A percentile compares a stretch with the other conserved stretches of the same genome.
Conservation (phyloP, 1,140 invertebrate genomes). For the Drosophila melanica region DNA sequence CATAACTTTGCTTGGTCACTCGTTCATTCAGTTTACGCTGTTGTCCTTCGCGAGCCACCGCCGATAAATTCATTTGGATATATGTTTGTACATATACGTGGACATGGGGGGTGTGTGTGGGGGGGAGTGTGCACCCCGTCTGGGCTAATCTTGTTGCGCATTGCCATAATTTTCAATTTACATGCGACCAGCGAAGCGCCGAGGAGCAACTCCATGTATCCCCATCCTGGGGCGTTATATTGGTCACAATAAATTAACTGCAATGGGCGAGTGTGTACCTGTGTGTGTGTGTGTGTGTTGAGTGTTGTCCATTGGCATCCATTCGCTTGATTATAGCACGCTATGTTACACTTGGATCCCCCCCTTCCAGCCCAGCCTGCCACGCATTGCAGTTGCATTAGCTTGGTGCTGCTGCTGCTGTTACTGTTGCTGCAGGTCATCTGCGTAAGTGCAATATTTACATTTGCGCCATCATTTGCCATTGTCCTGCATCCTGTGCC, state of each 20-base stretch:
- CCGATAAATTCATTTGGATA: slow-evolving; percentile 52
- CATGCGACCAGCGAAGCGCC: slow-evolving; percentile 56
- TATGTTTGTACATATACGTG: neutral
- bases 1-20: slow-evolving; percentile 69
- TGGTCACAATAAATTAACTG: slow-evolving; percentile 78
- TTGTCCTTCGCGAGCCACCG: slow-evolving; percentile 33
- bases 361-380: neutral
- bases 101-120: neutral
- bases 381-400: slow-evolving; percentile 70
- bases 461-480: slow-evolving; percentile 65
- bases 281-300: slow-evolving; percentile 29
- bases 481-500: slow-evolving; percentile 34
- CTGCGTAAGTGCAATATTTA: slow-evolving; percentile 62
- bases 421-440: neutral
- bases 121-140: slow-evolving; percentile 33
- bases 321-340: slow-evolving; percentile 71
- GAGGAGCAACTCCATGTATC: neutral
- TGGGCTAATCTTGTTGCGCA: slow-evolving; percentile 80
- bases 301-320: slow-evolving; percentile 44
- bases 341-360: slow-evolving; percentile 7
- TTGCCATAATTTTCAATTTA: slow-evolving; percentile 83
- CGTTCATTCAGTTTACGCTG: slow-evolving; percentile 67
- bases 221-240: slow-evolving; percentile 59
- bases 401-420: slow-evolving; percentile 35
- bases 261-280: slow-evolving; percentile 30